These are phyloP conservation scores for Brachyalestes nurse DNA, from an alignment of 2,797 vertebrate genomes.

Conservation along the genomic window DNA sequence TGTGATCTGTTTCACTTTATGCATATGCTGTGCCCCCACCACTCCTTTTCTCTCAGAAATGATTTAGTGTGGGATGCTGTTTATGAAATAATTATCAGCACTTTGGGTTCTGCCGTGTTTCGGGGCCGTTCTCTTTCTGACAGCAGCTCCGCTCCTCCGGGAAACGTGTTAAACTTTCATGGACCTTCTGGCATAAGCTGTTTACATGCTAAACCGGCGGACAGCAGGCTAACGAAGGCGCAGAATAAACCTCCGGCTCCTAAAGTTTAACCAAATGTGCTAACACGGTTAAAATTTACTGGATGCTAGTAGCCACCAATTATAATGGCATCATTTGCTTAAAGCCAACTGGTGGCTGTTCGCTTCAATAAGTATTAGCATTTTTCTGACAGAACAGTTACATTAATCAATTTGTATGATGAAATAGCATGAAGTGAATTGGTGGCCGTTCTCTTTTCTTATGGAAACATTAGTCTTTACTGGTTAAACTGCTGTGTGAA, in stretches of 20 bases:
- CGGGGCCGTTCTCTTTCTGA: slow-evolving; percentile 17
- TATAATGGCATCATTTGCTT: background rate
- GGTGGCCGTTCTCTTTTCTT: background rate
- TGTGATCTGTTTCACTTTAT: no score
- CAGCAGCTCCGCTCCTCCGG: slow-evolving; percentile 30
- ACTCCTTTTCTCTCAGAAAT: background rate
- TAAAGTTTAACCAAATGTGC: background rate
- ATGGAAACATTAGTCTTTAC: no score
- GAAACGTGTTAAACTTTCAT: slow-evolving; percentile 47
- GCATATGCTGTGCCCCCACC: background rate
- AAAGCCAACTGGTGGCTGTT: background rate
- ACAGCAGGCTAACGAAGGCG: background rate
- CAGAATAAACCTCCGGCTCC: background rate
- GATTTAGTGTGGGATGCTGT: background rate
- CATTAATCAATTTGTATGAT: background rate
- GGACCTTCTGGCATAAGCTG: slow-evolving; percentile 3
- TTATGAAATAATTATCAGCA: slow-evolving; percentile 14
- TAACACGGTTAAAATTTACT: background rate
- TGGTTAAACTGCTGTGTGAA: no score
- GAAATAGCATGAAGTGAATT: no score
- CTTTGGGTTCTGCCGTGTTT: slow-evolving; percentile 13
- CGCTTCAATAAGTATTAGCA: background rate
- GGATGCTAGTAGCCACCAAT: background rate
- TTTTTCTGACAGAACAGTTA: background rate
- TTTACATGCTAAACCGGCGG: slow-evolving; percentile 16